A percentile compares a stretch with the other conserved stretches of the same genome.
Conservation (phyloP, 2,797 vertebrate genomes). For the Decapterus maruadsi region DNA sequence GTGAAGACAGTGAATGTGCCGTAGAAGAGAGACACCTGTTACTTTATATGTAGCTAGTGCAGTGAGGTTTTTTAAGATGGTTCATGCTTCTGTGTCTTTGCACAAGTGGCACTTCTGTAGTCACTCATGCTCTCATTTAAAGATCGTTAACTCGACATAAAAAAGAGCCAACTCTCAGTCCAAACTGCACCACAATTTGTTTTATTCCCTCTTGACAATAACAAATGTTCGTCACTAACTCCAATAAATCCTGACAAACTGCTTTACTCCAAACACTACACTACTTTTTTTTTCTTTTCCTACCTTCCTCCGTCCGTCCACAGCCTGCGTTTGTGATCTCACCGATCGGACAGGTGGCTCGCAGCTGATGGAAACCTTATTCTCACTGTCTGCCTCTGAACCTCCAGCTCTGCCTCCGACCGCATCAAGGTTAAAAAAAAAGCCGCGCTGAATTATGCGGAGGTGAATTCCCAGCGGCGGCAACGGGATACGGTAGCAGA, state of each 20-base stretch:
- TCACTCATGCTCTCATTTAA: background rate
- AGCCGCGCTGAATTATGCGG: conserved; percentile 50
- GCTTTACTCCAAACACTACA: conserved; percentile 27
- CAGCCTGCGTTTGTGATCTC: conserved; percentile 28
- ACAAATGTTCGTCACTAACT: conserved; percentile 17
- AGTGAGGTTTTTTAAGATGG: background rate
- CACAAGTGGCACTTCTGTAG: background rate
- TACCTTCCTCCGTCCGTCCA: background rate
- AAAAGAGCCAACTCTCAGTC: background rate
- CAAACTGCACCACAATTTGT: background rate
- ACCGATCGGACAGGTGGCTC: conserved; percentile 67
- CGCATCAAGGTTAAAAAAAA: conserved; percentile 53
- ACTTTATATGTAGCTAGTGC: background rate
- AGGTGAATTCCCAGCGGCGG: conserved; percentile 69
- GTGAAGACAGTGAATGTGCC: background rate
- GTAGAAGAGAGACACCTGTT: background rate
- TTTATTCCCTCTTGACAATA: conserved; percentile 19
- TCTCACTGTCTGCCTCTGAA: conserved; percentile 54
- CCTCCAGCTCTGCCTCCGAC: conserved; percentile 38
- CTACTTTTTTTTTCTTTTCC: background rate
- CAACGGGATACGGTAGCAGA: conserved; percentile 67
- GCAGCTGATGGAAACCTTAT: conserved; percentile 74
- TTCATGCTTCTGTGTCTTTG: background rate
- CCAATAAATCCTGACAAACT: conserved; percentile 30
- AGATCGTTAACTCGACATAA: background rate